Evolutionary conservation across 2,888 invertebrate genomes (phyloP).

Genomic region (Lasioglossum morio): DNA sequence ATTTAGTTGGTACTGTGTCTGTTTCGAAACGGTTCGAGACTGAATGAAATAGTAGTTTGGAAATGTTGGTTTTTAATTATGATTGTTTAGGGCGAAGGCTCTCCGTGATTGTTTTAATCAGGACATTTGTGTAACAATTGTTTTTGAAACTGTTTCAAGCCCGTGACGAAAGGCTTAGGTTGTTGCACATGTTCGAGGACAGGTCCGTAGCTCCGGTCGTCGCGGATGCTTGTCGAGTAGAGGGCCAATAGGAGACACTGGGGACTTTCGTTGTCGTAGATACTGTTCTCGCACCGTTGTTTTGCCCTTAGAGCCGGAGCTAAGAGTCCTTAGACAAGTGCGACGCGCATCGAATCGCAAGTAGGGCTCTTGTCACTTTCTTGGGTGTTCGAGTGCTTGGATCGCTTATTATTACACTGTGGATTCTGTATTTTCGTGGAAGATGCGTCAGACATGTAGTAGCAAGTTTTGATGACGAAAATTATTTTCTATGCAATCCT

Average conservation of each 20-base stretch:
- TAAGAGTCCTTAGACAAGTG: conserved; percentile 11
- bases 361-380: neutral
- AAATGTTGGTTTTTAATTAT: neutral
- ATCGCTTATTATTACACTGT: neutral
- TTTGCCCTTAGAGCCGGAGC: conserved; percentile 2
- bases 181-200: conserved; percentile 4
- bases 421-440: neutral
- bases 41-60: neutral
- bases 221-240: neutral
- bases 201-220: neutral
- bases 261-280: conserved; percentile 15
- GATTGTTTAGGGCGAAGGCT: neutral
- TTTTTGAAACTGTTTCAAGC: neutral
- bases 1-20: neutral
- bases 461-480: neutral
- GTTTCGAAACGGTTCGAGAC: neutral
- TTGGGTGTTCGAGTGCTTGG: neutral
- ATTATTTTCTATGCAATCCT: neutral
- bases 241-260: neutral
- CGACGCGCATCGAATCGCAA: conserved; percentile 17
- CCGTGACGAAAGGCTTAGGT: neutral
- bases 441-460: neutral
- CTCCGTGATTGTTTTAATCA: neutral
- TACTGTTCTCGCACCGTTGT: neutral
- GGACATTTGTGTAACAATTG: neutral